Evolutionary conservation across 37 sponge, comb jelly and placozoan genomes (phyloP).

Genomic region (Tethya wilhelma): DNA sequence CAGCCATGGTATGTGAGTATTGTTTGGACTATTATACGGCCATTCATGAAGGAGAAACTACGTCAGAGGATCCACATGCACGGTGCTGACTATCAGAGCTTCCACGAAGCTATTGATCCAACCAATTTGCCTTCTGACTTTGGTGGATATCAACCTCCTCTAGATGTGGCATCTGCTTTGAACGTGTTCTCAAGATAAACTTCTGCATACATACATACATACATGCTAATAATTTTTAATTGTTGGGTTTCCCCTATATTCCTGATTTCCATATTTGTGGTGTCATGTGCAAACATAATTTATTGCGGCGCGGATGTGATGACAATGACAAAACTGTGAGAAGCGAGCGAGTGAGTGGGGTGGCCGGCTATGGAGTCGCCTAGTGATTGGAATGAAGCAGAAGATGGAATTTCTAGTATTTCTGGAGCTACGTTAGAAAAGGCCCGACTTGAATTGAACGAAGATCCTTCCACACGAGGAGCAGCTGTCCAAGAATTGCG

Average conservation of each 20-base stretch:
- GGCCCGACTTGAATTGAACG: slow-evolving; percentile 37
- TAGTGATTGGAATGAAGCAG: too few relatives aligned
- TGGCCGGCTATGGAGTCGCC: too few relatives aligned
- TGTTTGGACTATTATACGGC: slow-evolving; percentile 49
- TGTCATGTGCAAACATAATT: too few relatives aligned
- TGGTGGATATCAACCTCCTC: slow-evolving; percentile 21
- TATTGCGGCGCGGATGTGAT: too few relatives aligned
- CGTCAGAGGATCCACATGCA: slow-evolving; percentile 42
- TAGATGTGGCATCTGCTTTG: too few relatives aligned
- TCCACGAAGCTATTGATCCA: slow-evolving; percentile 34
- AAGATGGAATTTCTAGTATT: slow-evolving; percentile 22
- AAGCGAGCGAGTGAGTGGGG: too few relatives aligned
- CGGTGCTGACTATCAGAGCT: slow-evolving; percentile 23
- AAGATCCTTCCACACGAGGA: slow-evolving; percentile 27
- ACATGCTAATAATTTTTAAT: too few relatives aligned
- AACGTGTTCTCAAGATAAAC: too few relatives aligned
- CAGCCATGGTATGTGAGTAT: slow-evolving; percentile 71
- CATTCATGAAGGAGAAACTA: slow-evolving; percentile 67
- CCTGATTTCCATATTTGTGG: too few relatives aligned
- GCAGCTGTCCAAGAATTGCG: neutral
- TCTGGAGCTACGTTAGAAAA: slow-evolving; percentile 38
- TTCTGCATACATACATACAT: too few relatives aligned
- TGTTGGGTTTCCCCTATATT: too few relatives aligned
- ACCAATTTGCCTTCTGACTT: slow-evolving; percentile 44
- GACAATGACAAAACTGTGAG: too few relatives aligned